Evolutionary conservation across 2,113 vertebrate genomes (phyloP).

Genomic region (Smithornis capensis): DNA sequence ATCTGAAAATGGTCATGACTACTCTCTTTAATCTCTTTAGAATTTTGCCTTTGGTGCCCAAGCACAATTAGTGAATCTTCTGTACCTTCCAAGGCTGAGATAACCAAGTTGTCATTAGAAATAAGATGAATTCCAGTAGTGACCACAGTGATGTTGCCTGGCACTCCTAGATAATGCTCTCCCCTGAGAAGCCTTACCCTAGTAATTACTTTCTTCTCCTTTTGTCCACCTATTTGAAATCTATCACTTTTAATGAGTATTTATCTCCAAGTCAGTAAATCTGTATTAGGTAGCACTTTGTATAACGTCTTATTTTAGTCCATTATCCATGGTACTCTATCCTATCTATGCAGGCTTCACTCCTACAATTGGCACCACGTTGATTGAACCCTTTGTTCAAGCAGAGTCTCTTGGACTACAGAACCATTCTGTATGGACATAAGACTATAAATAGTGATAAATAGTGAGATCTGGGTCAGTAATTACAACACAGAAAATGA

Average conservation of each 20-base stretch:
- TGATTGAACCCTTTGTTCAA: neutral
- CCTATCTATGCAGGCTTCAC: neutral
- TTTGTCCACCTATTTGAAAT: slow-evolving; percentile 56
- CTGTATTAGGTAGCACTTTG: neutral
- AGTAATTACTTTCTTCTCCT: slow-evolving; percentile 50
- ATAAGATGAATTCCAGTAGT: slow-evolving; percentile 39
- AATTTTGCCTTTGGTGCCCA: neutral
- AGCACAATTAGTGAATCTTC: neutral
- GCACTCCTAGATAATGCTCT: slow-evolving; percentile 18
- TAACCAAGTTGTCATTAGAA: slow-evolving; percentile 43
- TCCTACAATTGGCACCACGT: neutral
- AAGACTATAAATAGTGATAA: neutral
- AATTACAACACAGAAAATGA: neutral
- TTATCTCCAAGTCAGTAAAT: slow-evolving; percentile 42
- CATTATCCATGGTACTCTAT: neutral
- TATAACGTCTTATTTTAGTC: slow-evolving; percentile 25
- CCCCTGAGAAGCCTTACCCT: slow-evolving; percentile 2
- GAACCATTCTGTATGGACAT: neutral
- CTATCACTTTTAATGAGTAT: slow-evolving; percentile 52
- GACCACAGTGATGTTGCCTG: slow-evolving; percentile 33
- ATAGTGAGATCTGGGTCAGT: slow-evolving; percentile 1
- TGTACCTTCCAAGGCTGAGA: neutral
- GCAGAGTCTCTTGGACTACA: neutral
- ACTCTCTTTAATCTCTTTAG: neutral
- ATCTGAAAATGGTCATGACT: neutral